Conservation (phyloP, 1,140 invertebrate genomes). For the Ladona fulva region DNA sequence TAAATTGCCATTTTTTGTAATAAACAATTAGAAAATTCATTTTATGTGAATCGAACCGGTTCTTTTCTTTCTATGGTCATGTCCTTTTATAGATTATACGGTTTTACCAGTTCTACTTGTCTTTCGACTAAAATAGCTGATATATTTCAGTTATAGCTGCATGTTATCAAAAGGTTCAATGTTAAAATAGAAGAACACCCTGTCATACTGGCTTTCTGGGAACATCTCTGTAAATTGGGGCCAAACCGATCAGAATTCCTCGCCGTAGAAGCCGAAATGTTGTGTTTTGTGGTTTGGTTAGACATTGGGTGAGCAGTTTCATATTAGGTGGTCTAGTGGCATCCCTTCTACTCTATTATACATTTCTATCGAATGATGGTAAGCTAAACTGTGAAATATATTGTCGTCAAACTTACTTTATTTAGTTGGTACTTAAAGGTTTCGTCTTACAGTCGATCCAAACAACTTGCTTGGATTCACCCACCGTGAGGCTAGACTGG, state of each 20-base stretch:
- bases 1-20: no score
- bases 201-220: not conserved
- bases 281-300: constrained; percentile 25
- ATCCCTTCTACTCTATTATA: constrained; percentile 27
- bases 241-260: constrained; percentile 24
- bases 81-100: no score
- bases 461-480: constrained; percentile 39
- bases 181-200: not conserved
- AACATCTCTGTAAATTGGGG: not conserved
- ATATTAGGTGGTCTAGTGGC: constrained; percentile 28
- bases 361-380: constrained; percentile 27
- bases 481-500: constrained; percentile 38
- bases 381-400: constrained; percentile 13
- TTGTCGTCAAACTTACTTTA: constrained; percentile 12
- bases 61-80: no score
- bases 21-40: no score
- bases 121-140: no score
- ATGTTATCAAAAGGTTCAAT: not conserved
- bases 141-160: not conserved
- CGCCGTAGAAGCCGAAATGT: constrained; percentile 29
- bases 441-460: constrained; percentile 22
- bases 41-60: no score
- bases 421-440: not conserved
- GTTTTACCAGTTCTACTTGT: no score
- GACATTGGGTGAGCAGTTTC: constrained; percentile 32